These are phyloP conservation scores for Gymnocheta viridis DNA, from an alignment of 2,888 invertebrate genomes.

Conservation along the genomic window DNA sequence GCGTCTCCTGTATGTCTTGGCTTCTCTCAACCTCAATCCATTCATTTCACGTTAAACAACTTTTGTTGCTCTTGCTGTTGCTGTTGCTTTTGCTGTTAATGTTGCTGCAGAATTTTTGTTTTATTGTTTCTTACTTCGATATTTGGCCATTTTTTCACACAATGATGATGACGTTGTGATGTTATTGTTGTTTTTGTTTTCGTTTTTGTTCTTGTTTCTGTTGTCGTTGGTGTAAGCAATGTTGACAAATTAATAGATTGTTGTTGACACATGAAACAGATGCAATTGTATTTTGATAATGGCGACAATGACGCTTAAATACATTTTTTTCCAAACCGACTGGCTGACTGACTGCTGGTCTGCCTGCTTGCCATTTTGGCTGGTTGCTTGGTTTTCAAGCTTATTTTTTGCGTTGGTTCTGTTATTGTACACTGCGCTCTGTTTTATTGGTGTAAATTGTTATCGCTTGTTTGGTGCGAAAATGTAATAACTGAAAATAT, in stretches of 20 bases:
- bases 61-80: conserved; percentile 58
- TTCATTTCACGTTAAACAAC: conserved; percentile 59
- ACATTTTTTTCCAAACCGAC: conserved; percentile 73
- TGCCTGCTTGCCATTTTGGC: conserved; percentile 18
- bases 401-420: conserved; percentile 68
- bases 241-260: conserved; percentile 81
- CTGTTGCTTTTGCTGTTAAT: no score
- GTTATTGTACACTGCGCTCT: conserved; percentile 28
- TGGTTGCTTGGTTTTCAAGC: conserved; percentile 72
- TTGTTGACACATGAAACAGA: conserved; percentile 77
- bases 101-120: conserved; percentile 61
- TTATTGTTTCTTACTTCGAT: conserved; percentile 57
- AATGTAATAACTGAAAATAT: conserved; percentile 42
- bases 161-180: conserved; percentile 45
- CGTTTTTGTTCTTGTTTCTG: conserved; percentile 50
- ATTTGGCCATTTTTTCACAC: conserved; percentile 28
- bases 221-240: conserved; percentile 70
- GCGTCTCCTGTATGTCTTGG: conserved; percentile 58
- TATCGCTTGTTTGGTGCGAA: conserved; percentile 47
- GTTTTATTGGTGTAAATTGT: conserved; percentile 58
- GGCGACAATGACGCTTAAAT: conserved; percentile 75
- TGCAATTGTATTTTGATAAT: conserved; percentile 72
- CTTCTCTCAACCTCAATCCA: conserved; percentile 46
- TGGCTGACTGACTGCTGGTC: background rate
- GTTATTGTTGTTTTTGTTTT: conserved; percentile 45